Conservation (phyloP, 2,888 invertebrate species). For the Stenodema calcarata region DNA sequence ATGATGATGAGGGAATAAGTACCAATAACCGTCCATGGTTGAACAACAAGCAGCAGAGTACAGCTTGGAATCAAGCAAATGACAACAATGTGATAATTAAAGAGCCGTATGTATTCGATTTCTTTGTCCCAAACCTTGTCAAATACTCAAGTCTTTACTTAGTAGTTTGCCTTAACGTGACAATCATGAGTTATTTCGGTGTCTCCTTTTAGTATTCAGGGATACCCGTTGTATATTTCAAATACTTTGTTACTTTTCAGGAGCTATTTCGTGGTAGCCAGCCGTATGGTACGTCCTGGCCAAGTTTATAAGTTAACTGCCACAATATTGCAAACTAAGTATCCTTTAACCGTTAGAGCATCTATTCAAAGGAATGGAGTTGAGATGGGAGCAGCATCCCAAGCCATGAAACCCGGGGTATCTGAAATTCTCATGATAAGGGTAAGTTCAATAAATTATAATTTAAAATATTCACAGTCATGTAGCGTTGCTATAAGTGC, state of each 20-base stretch:
- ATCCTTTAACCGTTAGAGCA: conserved; percentile 83
- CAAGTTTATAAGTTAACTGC: conserved; percentile 89
- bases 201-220: too few species aligned
- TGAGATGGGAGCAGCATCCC: conserved; percentile 84
- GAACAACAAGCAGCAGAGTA: conserved; percentile 18
- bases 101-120: conserved; percentile 11
- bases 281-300: conserved; percentile 87
- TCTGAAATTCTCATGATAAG: conserved; percentile 89
- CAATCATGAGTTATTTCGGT: too few species aligned
- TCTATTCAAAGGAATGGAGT: conserved; percentile 90
- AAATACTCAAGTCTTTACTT: too few species aligned
- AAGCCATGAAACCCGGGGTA: conserved; percentile 79
- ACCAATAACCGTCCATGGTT: conserved; percentile 27
- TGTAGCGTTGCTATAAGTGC: not conserved
- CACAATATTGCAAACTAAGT: conserved; percentile 78
- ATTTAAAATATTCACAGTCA: not conserved
- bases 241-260: too few species aligned
- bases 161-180: too few species aligned
- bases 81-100: conserved; percentile 33
- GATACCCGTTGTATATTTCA: too few species aligned
- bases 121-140: too few species aligned
- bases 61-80: conserved; percentile 22
- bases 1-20: conserved; percentile 5
- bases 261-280: conserved; percentile 91
- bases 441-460: conserved; percentile 64